Conservation (phyloP, 2,888 invertebrate genomes). For the Germaria angustata region DNA sequence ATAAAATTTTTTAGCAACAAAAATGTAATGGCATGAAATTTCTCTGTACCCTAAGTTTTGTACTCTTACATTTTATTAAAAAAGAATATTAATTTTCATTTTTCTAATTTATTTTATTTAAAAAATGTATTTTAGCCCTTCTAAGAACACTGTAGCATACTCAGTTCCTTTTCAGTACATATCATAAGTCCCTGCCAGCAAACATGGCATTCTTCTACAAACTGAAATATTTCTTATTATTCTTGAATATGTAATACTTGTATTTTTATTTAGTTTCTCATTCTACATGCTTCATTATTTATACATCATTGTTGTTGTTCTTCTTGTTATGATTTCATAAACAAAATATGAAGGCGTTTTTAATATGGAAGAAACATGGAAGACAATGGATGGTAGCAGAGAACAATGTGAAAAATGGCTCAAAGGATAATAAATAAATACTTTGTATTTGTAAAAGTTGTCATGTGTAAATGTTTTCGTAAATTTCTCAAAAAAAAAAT, state of each 20-base stretch:
- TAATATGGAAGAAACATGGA: conserved; percentile 25
- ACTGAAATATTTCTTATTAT: conserved; percentile 1
- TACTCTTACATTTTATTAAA: too few species aligned
- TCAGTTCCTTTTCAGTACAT: too few species aligned
- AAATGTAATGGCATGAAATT: too few species aligned
- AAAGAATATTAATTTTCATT: too few species aligned
- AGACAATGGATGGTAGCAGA: conserved; percentile 26
- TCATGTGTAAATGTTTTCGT: conserved; percentile 10
- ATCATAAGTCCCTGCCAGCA: not conserved
- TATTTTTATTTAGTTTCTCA: not conserved
- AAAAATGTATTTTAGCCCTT: too few species aligned
- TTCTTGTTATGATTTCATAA: conserved; percentile 24
- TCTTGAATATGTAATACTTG: conserved; percentile 12
- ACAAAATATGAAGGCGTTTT: conserved; percentile 58
- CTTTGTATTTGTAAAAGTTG: not conserved
- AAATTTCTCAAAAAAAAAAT: not conserved
- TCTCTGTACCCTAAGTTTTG: too few species aligned
- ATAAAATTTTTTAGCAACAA: not conserved
- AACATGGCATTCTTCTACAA: not conserved
- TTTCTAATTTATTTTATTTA: too few species aligned
- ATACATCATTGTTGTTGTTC: conserved; percentile 24
- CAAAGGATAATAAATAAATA: conserved; percentile 54
- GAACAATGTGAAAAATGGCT: conserved; percentile 46
- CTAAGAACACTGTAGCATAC: too few species aligned
- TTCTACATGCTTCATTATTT: conserved; percentile 53